phyloP scores from a whole-genome alignment of 2,797 vertebrate genomes.

The Stomatorhinus walkeri region DNA sequence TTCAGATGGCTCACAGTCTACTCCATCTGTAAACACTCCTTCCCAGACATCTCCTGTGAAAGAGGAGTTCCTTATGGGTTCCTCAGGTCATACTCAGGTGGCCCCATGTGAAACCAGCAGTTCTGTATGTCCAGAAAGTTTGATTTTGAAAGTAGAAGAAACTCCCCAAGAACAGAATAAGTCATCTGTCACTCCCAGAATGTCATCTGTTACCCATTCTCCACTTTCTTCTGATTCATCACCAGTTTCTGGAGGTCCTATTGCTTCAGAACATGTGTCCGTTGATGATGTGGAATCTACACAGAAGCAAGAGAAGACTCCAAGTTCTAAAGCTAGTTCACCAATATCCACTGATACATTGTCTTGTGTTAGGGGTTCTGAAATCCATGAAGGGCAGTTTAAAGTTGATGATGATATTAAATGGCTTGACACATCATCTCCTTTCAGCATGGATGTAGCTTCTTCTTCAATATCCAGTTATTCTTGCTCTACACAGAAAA shows the following conservation, averaged over 20 bases:
- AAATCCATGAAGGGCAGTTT: slow-evolving; percentile 27
- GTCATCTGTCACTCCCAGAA: slow-evolving; percentile 51
- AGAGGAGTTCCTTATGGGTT: slow-evolving; percentile 49
- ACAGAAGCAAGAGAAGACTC: slow-evolving; percentile 26
- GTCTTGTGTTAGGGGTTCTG: slow-evolving; percentile 8
- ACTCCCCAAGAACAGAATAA: slow-evolving; percentile 42
- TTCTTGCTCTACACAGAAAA: slow-evolving; percentile 51
- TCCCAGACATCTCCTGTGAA: slow-evolving; percentile 73
- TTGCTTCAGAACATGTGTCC: slow-evolving; percentile 14
- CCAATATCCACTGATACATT: slow-evolving; percentile 6
- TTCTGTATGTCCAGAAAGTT: slow-evolving; percentile 31
- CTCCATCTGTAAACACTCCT: slow-evolving; percentile 82
- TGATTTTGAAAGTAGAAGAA: slow-evolving; percentile 22
- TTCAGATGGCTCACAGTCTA: slow-evolving; percentile 84
- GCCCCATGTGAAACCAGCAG: slow-evolving; percentile 33
- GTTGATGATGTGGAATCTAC: slow-evolving; percentile 33
- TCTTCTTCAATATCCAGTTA: slow-evolving; percentile 57
- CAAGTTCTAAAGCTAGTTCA: slow-evolving; percentile 35
- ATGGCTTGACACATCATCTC: slow-evolving; percentile 44
- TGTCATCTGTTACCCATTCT: slow-evolving; percentile 52
- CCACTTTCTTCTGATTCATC: slow-evolving; percentile 51
- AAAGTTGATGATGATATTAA: slow-evolving; percentile 37
- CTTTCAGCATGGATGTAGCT: slow-evolving; percentile 41
- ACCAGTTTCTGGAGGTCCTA: slow-evolving; percentile 39
- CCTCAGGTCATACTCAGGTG: slow-evolving; percentile 53